Conservation (phyloP, 2,888 invertebrate species). For the Bhutanitis thaidina region DNA sequence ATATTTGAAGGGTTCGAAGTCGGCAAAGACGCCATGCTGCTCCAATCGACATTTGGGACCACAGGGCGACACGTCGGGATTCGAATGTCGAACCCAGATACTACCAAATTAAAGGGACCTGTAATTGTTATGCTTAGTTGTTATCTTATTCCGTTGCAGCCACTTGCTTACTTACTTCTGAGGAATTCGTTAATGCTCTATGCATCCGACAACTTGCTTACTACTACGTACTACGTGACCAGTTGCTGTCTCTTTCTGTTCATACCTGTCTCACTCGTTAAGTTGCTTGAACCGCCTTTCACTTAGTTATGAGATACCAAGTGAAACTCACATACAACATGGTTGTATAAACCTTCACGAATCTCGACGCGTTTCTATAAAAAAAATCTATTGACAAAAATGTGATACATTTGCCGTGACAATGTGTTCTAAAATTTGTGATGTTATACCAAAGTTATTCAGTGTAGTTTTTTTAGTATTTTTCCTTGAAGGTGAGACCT, state of each 20-base stretch:
- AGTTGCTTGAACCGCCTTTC: conserved; percentile 57
- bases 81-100: no score
- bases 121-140: no score
- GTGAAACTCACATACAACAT: conserved; percentile 30
- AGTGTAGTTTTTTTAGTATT: conserved; percentile 47
- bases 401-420: conserved; percentile 13
- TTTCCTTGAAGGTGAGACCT: conserved; percentile 37
- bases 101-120: no score
- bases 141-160: no score
- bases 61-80: no score
- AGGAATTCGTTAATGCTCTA: no score
- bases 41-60: no score
- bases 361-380: background rate
- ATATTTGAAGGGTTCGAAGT: no score
- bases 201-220: no score
- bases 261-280: conserved; percentile 39
- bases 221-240: conserved; percentile 28
- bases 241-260: conserved; percentile 34
- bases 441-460: conserved; percentile 60
- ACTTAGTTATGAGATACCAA: conserved; percentile 39
- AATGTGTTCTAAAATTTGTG: conserved; percentile 41
- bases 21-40: no score
- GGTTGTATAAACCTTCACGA: conserved; percentile 12
- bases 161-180: no score
- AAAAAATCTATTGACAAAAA: conserved; percentile 15